Base-by-base conservation (phyloP, 1,140 invertebrate genomes). In the Drosophila santomea region DNA sequence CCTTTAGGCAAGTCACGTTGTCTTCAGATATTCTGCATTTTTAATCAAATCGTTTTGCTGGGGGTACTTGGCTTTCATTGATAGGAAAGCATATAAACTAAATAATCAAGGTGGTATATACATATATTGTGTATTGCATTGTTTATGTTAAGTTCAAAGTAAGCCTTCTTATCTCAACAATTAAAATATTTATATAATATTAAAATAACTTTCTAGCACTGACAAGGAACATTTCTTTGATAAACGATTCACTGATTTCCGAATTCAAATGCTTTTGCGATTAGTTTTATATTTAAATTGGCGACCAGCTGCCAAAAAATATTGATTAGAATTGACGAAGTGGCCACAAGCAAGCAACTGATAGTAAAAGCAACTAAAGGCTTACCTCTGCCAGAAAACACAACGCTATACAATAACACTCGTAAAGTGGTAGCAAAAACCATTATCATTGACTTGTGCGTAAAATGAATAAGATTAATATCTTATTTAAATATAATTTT, bases 1-100 rank as follows among this genome's bases (percentile, higher is more conserved):
- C 32, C 12, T 25, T n/a, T 1, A 0, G 11, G 20, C 32, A 60
- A 60, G 39, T 64, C n/a, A 60, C 61, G 55, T 51, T 17, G 28
- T 50, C 25, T 32, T 11, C 14, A 11, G 10, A 4, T 51, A 51
- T 17, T 35, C 28, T 36, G 8, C 4, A 51, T 36, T 51, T 35
- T 51, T 4, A 51, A 35, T 52, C 48, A 50, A 50, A 15, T 15
- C 6, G 1, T 10, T 32, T 32, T 32, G 32, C 32, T 10, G 7
- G 32, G 32, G 32, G 2, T 8, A 2, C 4, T 0, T 10, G 8
- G 3, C 2, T 35, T 51, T 44, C 7, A 20, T 44, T 10, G 8
- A 17, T 44, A 17, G 8, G 6, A 41, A 43, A 17, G 17, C 8
- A 4, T 20, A 20, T 44, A 20, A 7, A 6, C 39, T 41, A n/a